These are phyloP conservation scores for Pogonocherus hispidulus DNA, from an alignment of 2,888 invertebrate genomes.

Conservation along the genomic window DNA sequence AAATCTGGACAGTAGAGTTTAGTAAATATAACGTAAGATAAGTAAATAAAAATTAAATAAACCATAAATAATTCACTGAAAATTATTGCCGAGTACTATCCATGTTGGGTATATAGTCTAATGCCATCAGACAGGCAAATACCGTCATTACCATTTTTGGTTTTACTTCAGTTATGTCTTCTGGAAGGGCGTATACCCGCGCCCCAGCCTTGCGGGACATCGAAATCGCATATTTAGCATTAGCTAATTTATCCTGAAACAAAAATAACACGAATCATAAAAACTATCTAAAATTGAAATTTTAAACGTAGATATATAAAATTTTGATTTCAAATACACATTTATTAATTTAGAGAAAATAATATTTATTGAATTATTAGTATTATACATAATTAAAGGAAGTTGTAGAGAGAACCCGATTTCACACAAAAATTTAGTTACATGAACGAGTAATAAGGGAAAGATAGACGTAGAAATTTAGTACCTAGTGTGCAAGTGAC, in stretches of 20 bases:
- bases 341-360: no score
- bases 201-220: conserved; percentile 98
- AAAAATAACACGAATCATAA: conserved; percentile 33
- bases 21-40: conserved; percentile 26
- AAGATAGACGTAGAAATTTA: no score
- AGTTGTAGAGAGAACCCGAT: no score
- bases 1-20: conserved; percentile 22
- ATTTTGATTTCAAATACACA: no score
- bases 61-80: conserved; percentile 27
- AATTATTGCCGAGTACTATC: conserved; percentile 68
- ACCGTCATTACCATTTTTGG: conserved; percentile 99
- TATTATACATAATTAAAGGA: no score
- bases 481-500: no score
- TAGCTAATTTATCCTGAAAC: conserved; percentile 90
- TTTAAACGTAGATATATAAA: no score
- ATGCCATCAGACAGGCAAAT: conserved; percentile 98
- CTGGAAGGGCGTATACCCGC: conserved; percentile 97
- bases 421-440: no score
- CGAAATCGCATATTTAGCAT: conserved; percentile 99
- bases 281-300: neutral
- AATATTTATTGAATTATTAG: no score
- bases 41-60: conserved; percentile 30
- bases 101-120: conserved; percentile 94
- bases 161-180: conserved; percentile 98
- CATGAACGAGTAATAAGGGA: no score